Evolutionary conservation across 2,888 invertebrate species (phyloP).

Genomic region (Eugnorisma glareosa): DNA sequence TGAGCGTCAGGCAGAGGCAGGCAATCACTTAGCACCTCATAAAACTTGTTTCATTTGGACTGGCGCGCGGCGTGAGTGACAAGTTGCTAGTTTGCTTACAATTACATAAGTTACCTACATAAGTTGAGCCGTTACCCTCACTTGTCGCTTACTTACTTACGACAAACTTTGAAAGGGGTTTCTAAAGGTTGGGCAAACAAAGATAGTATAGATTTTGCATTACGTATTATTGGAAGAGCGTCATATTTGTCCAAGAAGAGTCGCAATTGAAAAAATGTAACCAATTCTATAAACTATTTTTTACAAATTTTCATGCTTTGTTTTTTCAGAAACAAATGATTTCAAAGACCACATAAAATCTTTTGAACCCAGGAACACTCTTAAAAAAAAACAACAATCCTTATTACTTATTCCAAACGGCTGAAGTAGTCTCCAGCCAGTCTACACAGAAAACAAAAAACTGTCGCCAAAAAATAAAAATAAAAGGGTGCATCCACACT

Average conservation of each 20-base stretch:
- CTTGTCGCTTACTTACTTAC: conserved; percentile 30
- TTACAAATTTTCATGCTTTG: too few relatives aligned
- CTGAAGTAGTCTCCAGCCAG: conserved; percentile 20
- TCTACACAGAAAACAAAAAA: conserved; percentile 40
- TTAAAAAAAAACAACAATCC: conserved; percentile 16
- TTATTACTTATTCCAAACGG: conserved; percentile 45
- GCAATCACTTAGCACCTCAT: conserved; percentile 58
- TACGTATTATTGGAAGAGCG: neutral
- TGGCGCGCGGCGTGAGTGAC: conserved; percentile 47
- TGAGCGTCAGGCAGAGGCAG: conserved; percentile 27
- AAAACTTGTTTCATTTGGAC: conserved; percentile 52
- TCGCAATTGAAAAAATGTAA: too few relatives aligned
- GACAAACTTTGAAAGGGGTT: conserved; percentile 24
- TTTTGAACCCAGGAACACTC: neutral
- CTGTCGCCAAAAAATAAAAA: conserved; percentile 25
- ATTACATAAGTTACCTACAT: conserved; percentile 44
- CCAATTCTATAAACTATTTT: neutral
- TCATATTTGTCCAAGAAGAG: neutral
- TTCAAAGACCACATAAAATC: neutral
- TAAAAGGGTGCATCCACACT: conserved; percentile 50
- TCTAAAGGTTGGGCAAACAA: conserved; percentile 19
- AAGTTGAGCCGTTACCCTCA: conserved; percentile 38
- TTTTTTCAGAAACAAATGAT: conserved; percentile 12
- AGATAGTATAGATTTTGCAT: conserved; percentile 9
- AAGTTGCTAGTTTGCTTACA: conserved; percentile 55